Evolutionary conservation across 1,140 invertebrate species (phyloP).

Genomic region (Halotydeus destructor): DNA sequence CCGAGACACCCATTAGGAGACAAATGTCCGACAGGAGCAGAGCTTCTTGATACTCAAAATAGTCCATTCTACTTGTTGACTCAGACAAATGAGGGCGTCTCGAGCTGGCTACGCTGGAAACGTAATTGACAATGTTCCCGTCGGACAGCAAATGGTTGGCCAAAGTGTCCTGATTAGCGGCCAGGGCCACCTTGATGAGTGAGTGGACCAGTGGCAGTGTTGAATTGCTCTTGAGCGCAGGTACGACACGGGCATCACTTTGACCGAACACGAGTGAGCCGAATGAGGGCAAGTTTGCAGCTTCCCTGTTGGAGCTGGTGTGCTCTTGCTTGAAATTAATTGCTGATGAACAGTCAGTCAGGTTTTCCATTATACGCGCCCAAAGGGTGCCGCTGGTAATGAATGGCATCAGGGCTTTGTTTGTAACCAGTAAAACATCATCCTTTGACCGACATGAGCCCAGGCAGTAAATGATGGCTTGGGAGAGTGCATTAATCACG

Average conservation of each 20-base stretch:
- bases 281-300: constrained; percentile 9
- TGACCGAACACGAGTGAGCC: constrained; percentile 10
- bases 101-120: not conserved
- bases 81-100: constrained; percentile 70
- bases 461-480: not conserved
- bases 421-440: not conserved
- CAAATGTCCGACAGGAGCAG: too few species aligned
- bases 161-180: not conserved
- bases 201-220: not conserved
- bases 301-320: constrained; percentile 4
- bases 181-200: not conserved
- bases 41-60: too few species aligned
- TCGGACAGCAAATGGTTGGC: not conserved
- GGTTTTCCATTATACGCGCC: not conserved
- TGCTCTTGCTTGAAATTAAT: not conserved
- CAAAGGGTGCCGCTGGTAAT: not conserved
- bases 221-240: not conserved
- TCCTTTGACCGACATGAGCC: not conserved
- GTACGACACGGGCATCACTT: not conserved
- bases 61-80: too few species aligned
- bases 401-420: not conserved
- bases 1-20: too few species aligned
- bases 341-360: constrained; percentile 4
- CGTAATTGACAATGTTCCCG: too few species aligned
- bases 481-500: not conserved